Conservation (phyloP, 2,797 vertebrate species). For the Diceros bicornis region DNA sequence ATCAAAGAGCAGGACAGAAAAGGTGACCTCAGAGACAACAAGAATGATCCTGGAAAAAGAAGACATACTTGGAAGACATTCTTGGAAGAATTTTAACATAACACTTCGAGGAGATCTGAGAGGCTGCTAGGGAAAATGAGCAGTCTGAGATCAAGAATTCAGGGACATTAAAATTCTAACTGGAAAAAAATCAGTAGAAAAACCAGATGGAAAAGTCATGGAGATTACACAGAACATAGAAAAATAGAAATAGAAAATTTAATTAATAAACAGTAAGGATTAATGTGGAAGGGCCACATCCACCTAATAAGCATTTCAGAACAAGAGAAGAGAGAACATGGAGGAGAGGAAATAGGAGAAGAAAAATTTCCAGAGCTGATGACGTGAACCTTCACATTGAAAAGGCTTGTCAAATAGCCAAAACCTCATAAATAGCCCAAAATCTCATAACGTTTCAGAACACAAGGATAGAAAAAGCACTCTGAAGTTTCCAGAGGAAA, state of each 20-base stretch:
- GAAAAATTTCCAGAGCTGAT: background rate
- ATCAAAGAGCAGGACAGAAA: background rate
- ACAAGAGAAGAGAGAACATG: background rate
- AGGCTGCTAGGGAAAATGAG: background rate
- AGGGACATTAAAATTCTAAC: background rate
- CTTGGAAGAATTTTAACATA: background rate
- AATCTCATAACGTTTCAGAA: background rate
- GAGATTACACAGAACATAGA: background rate
- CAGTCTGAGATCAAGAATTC: background rate
- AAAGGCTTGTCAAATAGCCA: background rate
- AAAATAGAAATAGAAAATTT: background rate
- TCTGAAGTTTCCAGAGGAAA: background rate
- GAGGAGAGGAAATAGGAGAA: background rate
- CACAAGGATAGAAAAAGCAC: background rate
- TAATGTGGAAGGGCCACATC: background rate
- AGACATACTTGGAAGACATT: background rate
- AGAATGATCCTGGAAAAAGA: background rate
- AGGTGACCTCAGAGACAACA: background rate
- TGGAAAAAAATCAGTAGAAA: background rate
- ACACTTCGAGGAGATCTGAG: background rate
- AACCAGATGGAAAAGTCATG: background rate
- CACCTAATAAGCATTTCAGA: background rate
- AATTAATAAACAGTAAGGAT: background rate
- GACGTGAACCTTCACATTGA: background rate
- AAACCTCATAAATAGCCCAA: background rate